Conservation (phyloP, 1,140 invertebrate species). For the Drosophila arawakana region DNA sequence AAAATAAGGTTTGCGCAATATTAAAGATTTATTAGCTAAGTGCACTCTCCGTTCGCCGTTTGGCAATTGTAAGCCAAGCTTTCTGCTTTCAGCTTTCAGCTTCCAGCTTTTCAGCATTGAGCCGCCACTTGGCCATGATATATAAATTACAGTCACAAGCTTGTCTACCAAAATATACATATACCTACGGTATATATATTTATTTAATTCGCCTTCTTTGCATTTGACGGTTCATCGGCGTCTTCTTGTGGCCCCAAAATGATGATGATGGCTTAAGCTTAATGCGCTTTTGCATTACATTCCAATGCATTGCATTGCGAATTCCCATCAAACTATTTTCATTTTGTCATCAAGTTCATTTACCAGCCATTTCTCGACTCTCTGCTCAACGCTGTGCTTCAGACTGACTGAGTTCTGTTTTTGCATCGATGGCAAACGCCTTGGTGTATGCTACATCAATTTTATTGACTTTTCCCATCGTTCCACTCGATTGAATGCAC, state of each 20-base stretch:
- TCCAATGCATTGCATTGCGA: slow-evolving; percentile 21
- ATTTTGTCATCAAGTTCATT: slow-evolving; percentile 60
- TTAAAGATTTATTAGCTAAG: slow-evolving; percentile 81
- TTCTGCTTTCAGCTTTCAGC: slow-evolving; percentile 1
- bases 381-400: not conserved
- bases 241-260: slow-evolving; percentile 28
- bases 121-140: slow-evolving; percentile 13
- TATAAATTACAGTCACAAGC: slow-evolving; percentile 19
- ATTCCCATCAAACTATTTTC: slow-evolving; percentile 49
- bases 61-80: not conserved
- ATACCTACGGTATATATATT: slow-evolving; percentile 59
- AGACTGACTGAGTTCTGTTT: slow-evolving; percentile 1
- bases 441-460: slow-evolving; percentile 80
- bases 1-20: slow-evolving; percentile 54
- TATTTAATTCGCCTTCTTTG: slow-evolving; percentile 46
- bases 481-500: slow-evolving; percentile 84
- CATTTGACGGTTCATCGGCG: slow-evolving; percentile 21
- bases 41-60: slow-evolving; percentile 52
- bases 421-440: slow-evolving; percentile 44
- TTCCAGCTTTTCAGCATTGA: slow-evolving; percentile 7
- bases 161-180: not conserved
- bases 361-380: slow-evolving; percentile 2
- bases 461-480: slow-evolving; percentile 84
- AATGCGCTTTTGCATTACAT: slow-evolving; percentile 42
- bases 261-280: slow-evolving; percentile 23